A percentile compares a stretch with the other conserved stretches of the same genome.
phyloP scores from a whole-genome alignment of 35 echinoderm and acorn worm species.

The Patiria miniata region DNA sequence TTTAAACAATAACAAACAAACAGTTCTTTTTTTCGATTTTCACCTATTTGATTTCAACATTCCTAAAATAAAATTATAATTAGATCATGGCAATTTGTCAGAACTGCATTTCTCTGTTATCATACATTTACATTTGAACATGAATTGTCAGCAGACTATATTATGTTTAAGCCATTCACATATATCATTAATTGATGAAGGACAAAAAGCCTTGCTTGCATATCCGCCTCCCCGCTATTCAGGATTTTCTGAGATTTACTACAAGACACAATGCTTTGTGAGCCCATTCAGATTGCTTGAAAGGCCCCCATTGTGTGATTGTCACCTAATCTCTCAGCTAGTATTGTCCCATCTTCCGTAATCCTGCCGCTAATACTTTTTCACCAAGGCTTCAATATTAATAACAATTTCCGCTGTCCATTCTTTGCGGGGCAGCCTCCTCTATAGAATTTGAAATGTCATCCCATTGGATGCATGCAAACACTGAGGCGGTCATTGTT shows the following conservation, averaged over 20 bases:
- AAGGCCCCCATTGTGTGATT: conserved; percentile 2
- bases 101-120: too few relatives aligned
- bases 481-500: conserved; percentile 24
- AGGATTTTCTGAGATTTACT: background rate
- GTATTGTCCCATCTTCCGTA: conserved; percentile 12
- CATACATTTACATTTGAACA: too few relatives aligned
- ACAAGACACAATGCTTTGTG: background rate
- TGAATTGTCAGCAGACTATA: too few relatives aligned
- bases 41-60: too few relatives aligned
- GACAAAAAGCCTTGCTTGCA: conserved; percentile 1
- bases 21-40: too few relatives aligned
- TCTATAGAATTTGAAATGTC: conserved; percentile 13
- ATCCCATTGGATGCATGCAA: background rate
- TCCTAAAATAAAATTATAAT: too few relatives aligned
- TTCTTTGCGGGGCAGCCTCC: background rate
- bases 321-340: conserved; percentile 18
- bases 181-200: conserved; percentile 21
- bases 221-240: background rate
- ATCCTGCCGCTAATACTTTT: conserved; percentile 18
- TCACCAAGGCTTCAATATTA: conserved; percentile 28
- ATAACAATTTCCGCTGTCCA: conserved; percentile 25
- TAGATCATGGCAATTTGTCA: too few relatives aligned
- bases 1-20: too few relatives aligned
- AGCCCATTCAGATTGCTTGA: background rate
- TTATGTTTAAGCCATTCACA: too few relatives aligned